Evolutionary conservation across 2,888 invertebrate genomes (phyloP), one percentile per base, ranked within the genome.

Genomic region (Drosophila buzzatii): DNA sequence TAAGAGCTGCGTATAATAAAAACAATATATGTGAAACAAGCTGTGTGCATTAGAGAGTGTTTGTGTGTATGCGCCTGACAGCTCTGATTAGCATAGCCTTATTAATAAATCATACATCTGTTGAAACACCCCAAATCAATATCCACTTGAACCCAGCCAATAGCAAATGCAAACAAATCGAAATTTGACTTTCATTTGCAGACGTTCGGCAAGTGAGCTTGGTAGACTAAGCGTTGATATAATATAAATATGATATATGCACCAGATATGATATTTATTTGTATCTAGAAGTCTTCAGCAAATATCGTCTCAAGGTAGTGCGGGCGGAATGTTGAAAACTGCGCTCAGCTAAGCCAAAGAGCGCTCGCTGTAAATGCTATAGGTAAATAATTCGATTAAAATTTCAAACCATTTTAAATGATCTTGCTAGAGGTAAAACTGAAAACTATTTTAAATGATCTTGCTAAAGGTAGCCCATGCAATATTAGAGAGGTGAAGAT

Each of bases 71-170:
- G 53, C 35, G 35, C 23, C 33, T 41, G 33, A n/a, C 35, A 49
- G 61, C 74, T 76, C 81, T 85, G 79, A 90, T 90, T 90, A 90
- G 79, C 90, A 82, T 65, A 70, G 59, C 55, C 68, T 76, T 89
- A 84, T 82, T 90, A 89, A 90, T 87, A 82, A 71, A 57, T 66
- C 47, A 63, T 57, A 62, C 74, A 77, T 55, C 69, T 70, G 84
- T 76, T 52, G 70, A 81, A 84, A 79, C 57, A 42, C n/a, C 33
- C 55, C 9, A 70, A 65, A 53, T 44, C 41, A 33, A 57, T 44
- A 61, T 52, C 31, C 47, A 59, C 23, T 42, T 37, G 56, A 10
- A 20, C 14, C 56, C 47, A 57, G 60, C 45, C 61, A 66, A 68
- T 47, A 61, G 37, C 53, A 9, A 51, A 51, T 39, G 55, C 33